Base-by-base conservation (phyloP, 2,113 vertebrate species). In the Etheostoma spectabile region DNA sequence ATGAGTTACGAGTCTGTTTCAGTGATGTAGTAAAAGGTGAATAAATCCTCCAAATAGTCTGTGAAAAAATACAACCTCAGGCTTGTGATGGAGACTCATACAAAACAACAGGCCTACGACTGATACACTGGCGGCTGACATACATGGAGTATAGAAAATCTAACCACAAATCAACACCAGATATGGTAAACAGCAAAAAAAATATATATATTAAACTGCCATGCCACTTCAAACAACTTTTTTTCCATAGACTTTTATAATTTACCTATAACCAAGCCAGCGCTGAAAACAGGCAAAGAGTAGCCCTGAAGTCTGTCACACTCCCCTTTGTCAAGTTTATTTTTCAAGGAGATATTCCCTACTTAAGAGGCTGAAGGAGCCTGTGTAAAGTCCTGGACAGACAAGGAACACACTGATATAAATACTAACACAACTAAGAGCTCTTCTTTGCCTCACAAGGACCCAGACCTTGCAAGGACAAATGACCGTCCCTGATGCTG, bases 1-100 rank as follows among this genome's bases (percentile, higher is more conserved):
- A 93, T 91, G 93, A 95, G 90, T 94, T 95, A 94, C 92, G 89
- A 94, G 92, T 91, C 82, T 89, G 91, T 93, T 93, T 92, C 93
- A 87, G 89, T 77, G 90, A 92, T 92, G 92, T 92, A 90, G 92
- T 92, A 91, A 90, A 92, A 94, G 89, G 91, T 56, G 79, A 93
- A 95, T 94, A 94, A 94, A 95, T 93, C 86, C 89, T 89, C 84
- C 75, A 78, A 91, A 90, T 87, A 86, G 91, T 84, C 85, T 74
- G 86, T 87, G 88, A 87, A 77, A 80, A 69, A 85, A 80, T 83
- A 93, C 90, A 91, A 93, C 88, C 80, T 66, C 45, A 7, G 79
- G 86, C 79, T 82, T 84, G 79, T 90, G 91, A 93, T 86, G 89
- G 90, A 87, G 80, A 86, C 84, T 90, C 81, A 79, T 85, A 86